Percentiles rank a stretch among this genome's conserved stretches.
These are phyloP conservation scores for Mycetomoellerius zeteki DNA, from an alignment of 1,140 invertebrate species.

Conservation along the genomic window DNA sequence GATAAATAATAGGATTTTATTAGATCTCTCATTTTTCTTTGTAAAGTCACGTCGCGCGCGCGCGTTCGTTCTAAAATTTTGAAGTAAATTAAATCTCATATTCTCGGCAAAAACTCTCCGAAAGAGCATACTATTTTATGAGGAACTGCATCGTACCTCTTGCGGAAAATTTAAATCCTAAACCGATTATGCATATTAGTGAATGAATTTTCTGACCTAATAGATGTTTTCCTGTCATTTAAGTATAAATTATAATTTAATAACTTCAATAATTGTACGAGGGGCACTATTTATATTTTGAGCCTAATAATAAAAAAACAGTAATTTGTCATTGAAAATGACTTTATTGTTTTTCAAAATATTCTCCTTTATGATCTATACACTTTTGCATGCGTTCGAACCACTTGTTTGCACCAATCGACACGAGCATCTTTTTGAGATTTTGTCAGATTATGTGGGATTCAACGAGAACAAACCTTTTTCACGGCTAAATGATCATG, in stretches of 20 bases:
- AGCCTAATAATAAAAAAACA: too few species aligned
- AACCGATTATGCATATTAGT: conserved; percentile 31
- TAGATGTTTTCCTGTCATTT: conserved; percentile 1
- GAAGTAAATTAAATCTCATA: not conserved
- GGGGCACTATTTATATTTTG: too few species aligned
- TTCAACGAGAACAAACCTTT: too few species aligned
- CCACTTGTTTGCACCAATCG: too few species aligned
- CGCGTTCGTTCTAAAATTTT: not conserved
- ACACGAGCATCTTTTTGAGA: too few species aligned
- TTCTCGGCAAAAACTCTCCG: not conserved
- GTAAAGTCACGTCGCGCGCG: not conserved
- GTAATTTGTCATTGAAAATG: too few species aligned
- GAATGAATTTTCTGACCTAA: conserved; percentile 17
- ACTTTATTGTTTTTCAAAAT: too few species aligned
- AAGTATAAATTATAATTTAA: conserved; percentile 9
- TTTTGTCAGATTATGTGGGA: too few species aligned
- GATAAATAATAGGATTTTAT: not conserved
- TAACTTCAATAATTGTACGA: not conserved
- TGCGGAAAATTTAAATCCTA: conserved; percentile 20
- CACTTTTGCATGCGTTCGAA: too few species aligned
- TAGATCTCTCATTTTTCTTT: not conserved
- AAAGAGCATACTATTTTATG: conserved; percentile 16
- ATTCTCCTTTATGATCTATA: too few species aligned
- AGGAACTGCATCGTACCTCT: conserved; percentile 6
- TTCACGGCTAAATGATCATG: too few species aligned